Percentiles rank a stretch among this genome's conserved stretches.
Conservation (phyloP, 2,888 invertebrate species). For the Julus scanicus region DNA sequence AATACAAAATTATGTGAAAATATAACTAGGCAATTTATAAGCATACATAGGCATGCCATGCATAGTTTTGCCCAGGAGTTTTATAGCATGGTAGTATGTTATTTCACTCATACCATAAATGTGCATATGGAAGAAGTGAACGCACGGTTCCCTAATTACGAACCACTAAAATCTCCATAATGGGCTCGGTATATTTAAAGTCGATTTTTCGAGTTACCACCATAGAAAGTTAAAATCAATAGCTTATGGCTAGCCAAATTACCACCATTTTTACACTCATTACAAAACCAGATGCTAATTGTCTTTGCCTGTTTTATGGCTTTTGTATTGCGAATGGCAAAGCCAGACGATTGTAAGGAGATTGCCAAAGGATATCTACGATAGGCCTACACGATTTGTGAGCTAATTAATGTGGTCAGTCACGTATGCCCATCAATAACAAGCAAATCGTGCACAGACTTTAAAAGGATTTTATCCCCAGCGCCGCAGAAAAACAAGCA, state of each 20-base stretch:
- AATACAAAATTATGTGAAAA: conserved; percentile 14
- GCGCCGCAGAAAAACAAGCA: background rate
- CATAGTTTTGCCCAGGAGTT: background rate
- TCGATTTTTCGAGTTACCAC: background rate
- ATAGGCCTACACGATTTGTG: background rate
- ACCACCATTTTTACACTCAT: background rate
- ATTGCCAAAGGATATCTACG: background rate
- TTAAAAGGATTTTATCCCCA: background rate
- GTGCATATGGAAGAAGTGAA: background rate
- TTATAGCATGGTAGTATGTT: background rate
- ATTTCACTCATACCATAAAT: background rate
- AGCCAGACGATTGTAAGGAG: background rate
- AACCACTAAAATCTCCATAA: conserved; percentile 19
- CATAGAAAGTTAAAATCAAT: background rate
- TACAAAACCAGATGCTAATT: conserved; percentile 38
- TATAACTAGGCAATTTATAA: conserved; percentile 24
- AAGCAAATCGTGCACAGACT: background rate
- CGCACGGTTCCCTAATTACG: background rate
- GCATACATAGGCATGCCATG: background rate
- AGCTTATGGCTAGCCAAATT: conserved; percentile 18
- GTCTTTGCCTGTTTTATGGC: background rate
- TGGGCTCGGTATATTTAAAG: background rate
- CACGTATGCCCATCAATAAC: conserved; percentile 43
- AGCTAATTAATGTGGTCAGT: conserved; percentile 6
- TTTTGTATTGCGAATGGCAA: background rate